These are phyloP conservation scores for Prunella strophiata DNA, from an alignment of 2,797 vertebrate species.

Conservation along the genomic window DNA sequence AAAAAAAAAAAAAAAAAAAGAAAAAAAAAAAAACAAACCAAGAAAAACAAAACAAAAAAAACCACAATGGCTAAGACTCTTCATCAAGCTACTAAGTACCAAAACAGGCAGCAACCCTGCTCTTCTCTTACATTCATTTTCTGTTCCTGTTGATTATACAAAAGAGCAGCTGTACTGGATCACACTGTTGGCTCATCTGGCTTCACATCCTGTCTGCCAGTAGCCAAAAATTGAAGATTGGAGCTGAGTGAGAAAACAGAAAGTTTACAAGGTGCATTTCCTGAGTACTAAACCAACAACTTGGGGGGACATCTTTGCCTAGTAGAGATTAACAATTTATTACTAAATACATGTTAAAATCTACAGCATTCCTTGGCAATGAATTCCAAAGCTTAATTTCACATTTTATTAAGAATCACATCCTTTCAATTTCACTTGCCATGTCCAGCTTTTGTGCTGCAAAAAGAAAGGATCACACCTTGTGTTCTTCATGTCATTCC, in stretches of 20 bases:
- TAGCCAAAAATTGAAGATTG: neutral
- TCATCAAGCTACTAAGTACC: neutral
- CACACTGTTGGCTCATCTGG: neutral
- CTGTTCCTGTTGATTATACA: neutral
- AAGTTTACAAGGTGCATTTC: neutral
- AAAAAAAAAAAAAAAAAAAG: fast-evolving
- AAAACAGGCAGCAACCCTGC: neutral
- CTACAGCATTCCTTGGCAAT: neutral
- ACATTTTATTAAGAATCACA: neutral
- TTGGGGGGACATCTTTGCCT: neutral
- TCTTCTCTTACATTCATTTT: neutral
- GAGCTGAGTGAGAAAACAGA: neutral
- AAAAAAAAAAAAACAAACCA: too few relatives aligned
- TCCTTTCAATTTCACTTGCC: neutral
- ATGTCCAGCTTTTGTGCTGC: neutral
- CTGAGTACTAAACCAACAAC: neutral
- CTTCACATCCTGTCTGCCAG: neutral
- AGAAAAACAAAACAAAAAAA: neutral
- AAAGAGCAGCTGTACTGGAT: neutral
- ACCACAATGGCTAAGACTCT: neutral
- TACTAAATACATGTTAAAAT: neutral
- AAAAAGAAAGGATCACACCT: neutral
- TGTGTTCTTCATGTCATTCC: fast-evolving
- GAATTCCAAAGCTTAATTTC: neutral
- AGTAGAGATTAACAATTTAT: neutral